phyloP scores from a whole-genome alignment of 1,140 invertebrate species.

The Drosophila grimshawi region DNA sequence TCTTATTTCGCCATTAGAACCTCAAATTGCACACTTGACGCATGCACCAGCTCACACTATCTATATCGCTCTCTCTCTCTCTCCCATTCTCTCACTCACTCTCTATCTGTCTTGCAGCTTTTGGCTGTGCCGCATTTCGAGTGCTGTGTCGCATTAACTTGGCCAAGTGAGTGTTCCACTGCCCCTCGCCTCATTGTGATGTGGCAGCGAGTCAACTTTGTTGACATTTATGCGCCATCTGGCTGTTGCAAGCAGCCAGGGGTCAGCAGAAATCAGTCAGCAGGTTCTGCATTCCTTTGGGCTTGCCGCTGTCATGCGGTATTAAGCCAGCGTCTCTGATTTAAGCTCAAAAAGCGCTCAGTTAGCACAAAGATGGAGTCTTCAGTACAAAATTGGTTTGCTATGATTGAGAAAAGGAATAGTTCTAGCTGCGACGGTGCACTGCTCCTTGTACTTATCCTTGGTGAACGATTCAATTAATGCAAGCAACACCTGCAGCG shows the following conservation, averaged over 20 bases:
- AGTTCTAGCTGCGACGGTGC: neutral
- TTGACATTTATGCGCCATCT: constrained; percentile 75
- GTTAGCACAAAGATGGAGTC: constrained; percentile 46
- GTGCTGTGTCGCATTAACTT: constrained; percentile 62
- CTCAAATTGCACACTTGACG: constrained; percentile 2
- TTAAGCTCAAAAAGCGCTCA: constrained; percentile 47
- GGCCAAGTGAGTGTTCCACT: constrained; percentile 28
- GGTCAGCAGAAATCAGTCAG: constrained; percentile 6
- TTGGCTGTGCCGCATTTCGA: constrained; percentile 30
- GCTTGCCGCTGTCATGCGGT: constrained; percentile 38
- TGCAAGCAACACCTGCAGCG: constrained; percentile 42
- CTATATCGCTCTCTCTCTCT: no score
- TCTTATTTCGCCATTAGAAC: constrained; percentile 9
- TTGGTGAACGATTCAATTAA: constrained; percentile 72
- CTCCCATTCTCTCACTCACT: neutral
- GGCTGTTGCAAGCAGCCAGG: constrained; percentile 11
- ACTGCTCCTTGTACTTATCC: constrained; percentile 7
- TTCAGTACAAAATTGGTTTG: constrained; percentile 75
- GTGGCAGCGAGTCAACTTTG: constrained; percentile 70
- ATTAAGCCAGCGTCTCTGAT: constrained; percentile 41
- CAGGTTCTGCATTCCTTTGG: constrained; percentile 10
- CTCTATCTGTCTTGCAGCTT: constrained; percentile 1
- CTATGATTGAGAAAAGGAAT: constrained; percentile 37
- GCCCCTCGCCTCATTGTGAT: constrained; percentile 60
- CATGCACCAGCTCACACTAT: neutral